Percentiles rank a stretch among this genome's conserved stretches.
Evolutionary conservation across 2,888 invertebrate species (phyloP).

Genomic region (Diogma glabrata): DNA sequence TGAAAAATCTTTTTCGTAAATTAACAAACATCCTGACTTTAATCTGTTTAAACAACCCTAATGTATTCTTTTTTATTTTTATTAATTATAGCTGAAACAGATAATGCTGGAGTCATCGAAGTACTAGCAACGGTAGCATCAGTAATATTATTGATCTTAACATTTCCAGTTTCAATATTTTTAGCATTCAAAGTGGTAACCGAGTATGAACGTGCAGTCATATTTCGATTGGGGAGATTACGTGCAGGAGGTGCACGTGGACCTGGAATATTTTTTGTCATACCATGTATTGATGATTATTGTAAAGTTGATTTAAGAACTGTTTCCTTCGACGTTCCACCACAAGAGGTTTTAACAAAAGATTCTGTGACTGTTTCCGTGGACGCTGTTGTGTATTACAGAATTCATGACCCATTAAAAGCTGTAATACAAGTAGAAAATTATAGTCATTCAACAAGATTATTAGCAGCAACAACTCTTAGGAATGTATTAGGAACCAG

Average conservation of each 20-base stretch:
- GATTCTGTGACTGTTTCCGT: constrained; percentile 92
- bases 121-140: constrained; percentile 60
- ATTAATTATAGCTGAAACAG: constrained; percentile 46
- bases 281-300: constrained; percentile 90
- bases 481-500: constrained; percentile 87
- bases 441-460: constrained; percentile 70
- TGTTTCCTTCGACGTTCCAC: constrained; percentile 91
- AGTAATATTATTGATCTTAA: constrained; percentile 57
- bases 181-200: constrained; percentile 81
- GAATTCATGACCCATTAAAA: constrained; percentile 65
- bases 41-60: too few species aligned
- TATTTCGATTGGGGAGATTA: constrained; percentile 75
- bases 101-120: constrained; percentile 60
- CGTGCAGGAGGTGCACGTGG: constrained; percentile 66
- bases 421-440: constrained; percentile 63
- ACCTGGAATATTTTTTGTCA: constrained; percentile 84
- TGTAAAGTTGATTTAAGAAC: constrained; percentile 86
- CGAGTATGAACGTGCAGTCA: constrained; percentile 79
- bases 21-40: too few species aligned
- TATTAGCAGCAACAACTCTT: constrained; percentile 73
- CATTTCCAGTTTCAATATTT: constrained; percentile 72
- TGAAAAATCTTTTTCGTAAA: too few species aligned
- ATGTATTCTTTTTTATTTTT: not conserved
- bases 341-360: constrained; percentile 91
- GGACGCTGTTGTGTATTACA: constrained; percentile 79